Evolutionary conservation across 2,797 vertebrate genomes (phyloP).

Genomic region (Alfaro cultratus): DNA sequence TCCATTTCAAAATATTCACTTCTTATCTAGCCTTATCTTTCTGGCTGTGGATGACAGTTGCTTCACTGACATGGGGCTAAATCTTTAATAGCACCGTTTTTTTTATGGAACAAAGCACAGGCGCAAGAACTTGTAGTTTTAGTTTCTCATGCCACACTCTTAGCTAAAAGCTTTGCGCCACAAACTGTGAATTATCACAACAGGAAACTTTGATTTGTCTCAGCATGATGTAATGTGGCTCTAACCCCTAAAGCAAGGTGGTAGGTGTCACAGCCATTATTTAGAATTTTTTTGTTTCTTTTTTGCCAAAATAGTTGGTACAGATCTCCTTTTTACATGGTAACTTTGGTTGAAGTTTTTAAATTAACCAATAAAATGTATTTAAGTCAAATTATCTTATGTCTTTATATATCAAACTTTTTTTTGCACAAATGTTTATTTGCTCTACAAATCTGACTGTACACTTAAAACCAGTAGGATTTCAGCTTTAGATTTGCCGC

Average conservation of each 20-base stretch:
- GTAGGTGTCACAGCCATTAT: constrained; percentile 22
- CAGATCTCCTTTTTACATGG: constrained; percentile 38
- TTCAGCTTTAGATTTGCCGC: neutral
- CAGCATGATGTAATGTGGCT: constrained; percentile 14
- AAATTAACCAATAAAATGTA: constrained; percentile 54
- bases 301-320: constrained; percentile 62
- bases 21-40: constrained; percentile 38
- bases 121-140: constrained; percentile 19
- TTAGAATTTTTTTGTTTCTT: constrained; percentile 3
- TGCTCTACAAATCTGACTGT: neutral
- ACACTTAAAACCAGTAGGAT: neutral
- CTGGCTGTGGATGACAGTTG: constrained; percentile 17
- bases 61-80: constrained; percentile 28
- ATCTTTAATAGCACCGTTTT: constrained; percentile 49
- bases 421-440: neutral
- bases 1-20: constrained; percentile 61
- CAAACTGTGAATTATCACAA: constrained; percentile 17
- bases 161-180: constrained; percentile 21
- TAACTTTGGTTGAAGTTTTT: constrained; percentile 49
- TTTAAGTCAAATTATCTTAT: constrained; percentile 35
- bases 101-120: constrained; percentile 21
- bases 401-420: neutral
- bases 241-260: constrained; percentile 9
- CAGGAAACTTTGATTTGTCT: constrained; percentile 21
- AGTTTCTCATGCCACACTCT: constrained; percentile 14